Evolutionary conservation across 2,888 invertebrate genomes (phyloP), one percentile per base, ranked within the genome.

Genomic region (Clanis bilineata): DNA sequence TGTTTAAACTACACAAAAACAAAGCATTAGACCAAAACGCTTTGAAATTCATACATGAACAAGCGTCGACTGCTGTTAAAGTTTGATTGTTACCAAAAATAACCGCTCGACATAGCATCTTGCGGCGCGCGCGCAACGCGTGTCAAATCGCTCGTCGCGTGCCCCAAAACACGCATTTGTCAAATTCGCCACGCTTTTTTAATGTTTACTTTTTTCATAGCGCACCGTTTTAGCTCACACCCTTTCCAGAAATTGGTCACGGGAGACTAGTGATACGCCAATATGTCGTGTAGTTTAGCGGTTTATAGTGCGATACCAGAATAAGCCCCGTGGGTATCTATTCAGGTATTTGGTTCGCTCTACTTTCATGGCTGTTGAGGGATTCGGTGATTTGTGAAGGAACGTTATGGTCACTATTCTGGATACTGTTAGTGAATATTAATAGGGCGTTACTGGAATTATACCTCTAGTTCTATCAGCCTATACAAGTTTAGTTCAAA

Each of bases 111-210:
- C 70, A 69, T 71, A 69, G 66, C 70, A 70, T 77, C 71, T 74
- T 69, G 73, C 67, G 67, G 58, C 68, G 72, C 76, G 62, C 69
- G 73, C 71, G 66, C 77, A 70, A 65, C 68, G 77, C 84, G 80
- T 77, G 76, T 66, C 83, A 60, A 82, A 88, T 84, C 72, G 69
- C 63, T 62, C 72, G 88, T 83, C 90, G 87, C 88, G 90, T 90
- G 90, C 83, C 85, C 85, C 84, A 85, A 88, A 91, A 89, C 89
- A 90, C 74, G 82, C 87, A 88, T 92, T 91, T 88, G 85, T 91
- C 88, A 88, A 79, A 88, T 91, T 90, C 81, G 91, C 80, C 73
- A 71, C 87, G 88, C 87, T 88, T 88, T 88, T 86, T 87, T 80
- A 77, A 71, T 88, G 82, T 90, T 90, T 88, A 83, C 86, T 85